Evolutionary conservation across 2,113 vertebrate genomes (phyloP), one percentile per base, ranked within the genome.

Genomic region (Struthidea cinerea): DNA sequence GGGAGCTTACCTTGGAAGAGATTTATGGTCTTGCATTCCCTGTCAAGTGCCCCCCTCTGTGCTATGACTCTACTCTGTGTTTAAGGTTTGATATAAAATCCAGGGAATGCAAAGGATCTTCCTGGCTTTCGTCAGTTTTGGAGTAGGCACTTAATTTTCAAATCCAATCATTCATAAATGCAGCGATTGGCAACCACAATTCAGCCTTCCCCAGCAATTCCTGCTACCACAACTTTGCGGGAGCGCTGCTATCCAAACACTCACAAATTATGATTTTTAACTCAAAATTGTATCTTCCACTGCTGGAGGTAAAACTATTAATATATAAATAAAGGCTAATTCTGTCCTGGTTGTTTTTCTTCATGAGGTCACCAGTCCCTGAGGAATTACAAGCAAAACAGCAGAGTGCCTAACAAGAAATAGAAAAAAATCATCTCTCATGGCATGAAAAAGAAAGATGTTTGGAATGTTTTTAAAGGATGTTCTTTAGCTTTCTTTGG

Each of bases 381-480:
- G 39, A 81, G 73, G 96, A 95, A 75, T 96, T 88, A 86, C n/a
- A 95, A 96, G 93, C 60, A 92, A 96, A 97, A 90, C 89, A 97
- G 65, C 76, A 89, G 64, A 75, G 57, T 61, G 74, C 90, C 79
- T 93, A 82, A 53, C 21, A 93, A 90, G 86, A 95, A 96, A 95
- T 81, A 95, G 68, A 74, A 96, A 93, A 89, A 93, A 93, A 75
- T 86, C 39, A 81, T 95, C 92, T 93, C 83, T 96, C 53, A 60
- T 95, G 41, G 85, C 60, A 94, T 75, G 80, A 81, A 96, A 91
- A 94, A 90, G 88, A 96, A 95, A 84, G 95, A 94, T 92, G 84
- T 60, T 92, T 95, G 95, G 96, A 93, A 97, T 96, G 95, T 96
- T 97, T 96, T 96, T 89, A 96, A 93, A 96, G 77, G 92, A 93